Evolutionary conservation across 2,888 invertebrate species (phyloP), one percentile per base, ranked within the genome.

Genomic region (Charanyca ferruginea): DNA sequence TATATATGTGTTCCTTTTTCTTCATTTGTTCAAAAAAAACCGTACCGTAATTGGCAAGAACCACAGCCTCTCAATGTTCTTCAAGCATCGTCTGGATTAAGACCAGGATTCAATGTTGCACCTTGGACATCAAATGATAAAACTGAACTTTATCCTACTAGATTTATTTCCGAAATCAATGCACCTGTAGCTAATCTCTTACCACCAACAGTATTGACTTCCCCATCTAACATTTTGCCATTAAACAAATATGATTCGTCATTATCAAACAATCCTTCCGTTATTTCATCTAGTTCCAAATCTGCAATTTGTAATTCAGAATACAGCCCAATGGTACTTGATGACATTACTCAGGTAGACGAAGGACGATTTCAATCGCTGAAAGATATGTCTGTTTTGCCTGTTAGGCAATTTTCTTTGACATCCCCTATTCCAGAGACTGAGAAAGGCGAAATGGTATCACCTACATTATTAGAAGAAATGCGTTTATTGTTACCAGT

Each of bases 11-110:
- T 8, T 7, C 16, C 25, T 28, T 18, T 16, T 54, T 16, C 22
- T 22, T 57, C 44, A 38, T 35, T 20, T 20, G 0, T 25, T 35
- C 57, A 42, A 67, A 35, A 22, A 6, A 66, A 51, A 11, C 38
- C 45, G 16, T 6, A 28, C 0, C 1, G 1, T n/a, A n/a, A n/a
- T 32, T 35, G 45, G 51, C 3, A 16, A 25, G 18, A 1, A 42
- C 11, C 41, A 35, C 41, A 35, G 2, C 9, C 16, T 20, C n/a
- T 6, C 0, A 41, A 44, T 28, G n/a, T n/a, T 23, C 20, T 3
- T 41, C 66, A 38, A 41, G 0, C 8, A 45, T 8, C 35, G 11
- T 1, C 47, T 41, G 23, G 3, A 48, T n/a, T 58, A 4, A 41
- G 0, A 20, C 32, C 61, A 41, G 7, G n/a, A 16, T 28, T 18